Base-by-base conservation (phyloP, 2,888 invertebrate species). In the Hermaeophaga mercurialis region DNA sequence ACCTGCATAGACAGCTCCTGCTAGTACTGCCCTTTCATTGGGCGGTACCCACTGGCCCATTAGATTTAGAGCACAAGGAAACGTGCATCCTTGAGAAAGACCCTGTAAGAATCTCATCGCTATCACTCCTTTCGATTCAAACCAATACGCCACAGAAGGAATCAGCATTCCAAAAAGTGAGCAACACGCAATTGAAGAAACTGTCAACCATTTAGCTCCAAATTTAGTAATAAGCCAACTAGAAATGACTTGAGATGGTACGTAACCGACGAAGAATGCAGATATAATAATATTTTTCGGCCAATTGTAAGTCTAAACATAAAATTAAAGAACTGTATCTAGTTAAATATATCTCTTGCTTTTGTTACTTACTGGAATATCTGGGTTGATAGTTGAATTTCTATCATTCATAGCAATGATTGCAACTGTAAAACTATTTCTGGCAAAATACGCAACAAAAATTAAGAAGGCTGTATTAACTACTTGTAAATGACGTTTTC, bases 251-350 rank as follows among this genome's bases (percentile, higher is more conserved):
- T 91, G 91, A 11, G 88, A 85, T 1, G 87, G 63, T 1, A 89
- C 81, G 72, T 91, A 91, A 1, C 91, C 91, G 88, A 89, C 88
- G 75, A 90, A 90, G 75, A 90, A 91, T 0, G 90, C 87, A 7
- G 89, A 89, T 5, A 89, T 77, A 22, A 90, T 81, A 53, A 85
- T 69, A 7, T 82, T 81, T 7, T 76, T 69, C 7, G 75, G 70
- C 87, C 87, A 88, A 1, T 82, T 59, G 44, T 63, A 67, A 1
- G 64, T 65, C 67, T 67, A 31, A 11, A 62, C 64, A 18, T 39
- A 28, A 44, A 15, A 8, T 34, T 11, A 28, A 34, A 12, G 26
- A 44, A 15, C 24, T 34, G 34, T n/a, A n/a, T n/a, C n/a, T n/a
- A n/a, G n/a, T n/a, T n/a, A n/a, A n/a, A n/a, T n/a, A n/a, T n/a